These are phyloP conservation scores for Linepithema humile DNA, from an alignment of 1,140 invertebrate genomes.

Conservation along the genomic window DNA sequence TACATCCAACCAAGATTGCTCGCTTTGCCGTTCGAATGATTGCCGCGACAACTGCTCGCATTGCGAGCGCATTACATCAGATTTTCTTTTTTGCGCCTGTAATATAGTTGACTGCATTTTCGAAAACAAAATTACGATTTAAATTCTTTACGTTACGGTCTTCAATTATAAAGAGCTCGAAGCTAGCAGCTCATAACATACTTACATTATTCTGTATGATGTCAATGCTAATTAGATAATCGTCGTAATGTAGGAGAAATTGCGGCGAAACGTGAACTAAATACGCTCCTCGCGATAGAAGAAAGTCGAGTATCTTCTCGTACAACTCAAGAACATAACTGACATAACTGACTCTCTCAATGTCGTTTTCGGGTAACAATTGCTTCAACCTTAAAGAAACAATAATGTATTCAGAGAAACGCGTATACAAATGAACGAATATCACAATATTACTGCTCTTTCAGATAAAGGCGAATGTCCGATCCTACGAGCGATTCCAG, in stretches of 20 bases:
- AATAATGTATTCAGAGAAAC: not conserved
- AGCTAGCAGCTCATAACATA: not conserved
- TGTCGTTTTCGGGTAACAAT: conserved; percentile 49
- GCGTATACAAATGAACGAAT: not conserved
- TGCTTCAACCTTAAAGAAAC: conserved; percentile 1
- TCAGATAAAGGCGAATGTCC: conserved; percentile 32
- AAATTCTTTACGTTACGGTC: too few species aligned
- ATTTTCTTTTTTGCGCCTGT: not conserved
- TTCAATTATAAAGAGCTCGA: not conserved
- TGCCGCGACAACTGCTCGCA: conserved; percentile 9
- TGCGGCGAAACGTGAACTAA: conserved; percentile 73
- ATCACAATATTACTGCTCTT: conserved; percentile 53
- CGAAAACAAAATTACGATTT: too few species aligned
- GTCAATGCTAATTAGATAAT: conserved; percentile 67
- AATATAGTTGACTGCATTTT: not conserved
- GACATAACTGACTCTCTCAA: conserved; percentile 58
- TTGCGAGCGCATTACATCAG: not conserved
- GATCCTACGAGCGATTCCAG: conserved; percentile 56
- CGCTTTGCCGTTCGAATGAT: conserved; percentile 72
- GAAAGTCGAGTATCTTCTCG: conserved; percentile 71
- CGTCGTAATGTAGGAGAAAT: conserved; percentile 75
- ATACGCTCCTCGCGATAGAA: conserved; percentile 71
- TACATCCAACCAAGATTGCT: conserved; percentile 81
- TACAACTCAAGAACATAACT: conserved; percentile 70
- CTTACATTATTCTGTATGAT: conserved; percentile 11